Percentiles rank a stretch among this genome's conserved stretches.
Conservation (phyloP, 2,888 invertebrate genomes). For the Xylocampa areola region DNA sequence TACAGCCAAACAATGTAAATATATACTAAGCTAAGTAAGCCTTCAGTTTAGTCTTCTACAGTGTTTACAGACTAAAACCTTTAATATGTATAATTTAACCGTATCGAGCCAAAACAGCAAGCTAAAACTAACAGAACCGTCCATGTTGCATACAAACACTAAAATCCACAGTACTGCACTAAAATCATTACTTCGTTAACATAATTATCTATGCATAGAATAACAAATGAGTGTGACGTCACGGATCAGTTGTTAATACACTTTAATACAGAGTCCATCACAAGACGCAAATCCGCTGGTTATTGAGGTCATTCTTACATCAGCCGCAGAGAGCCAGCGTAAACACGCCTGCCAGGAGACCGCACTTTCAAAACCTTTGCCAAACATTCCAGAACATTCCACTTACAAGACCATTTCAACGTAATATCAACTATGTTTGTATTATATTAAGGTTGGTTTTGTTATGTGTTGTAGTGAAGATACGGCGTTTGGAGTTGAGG, state of each 20-base stretch:
- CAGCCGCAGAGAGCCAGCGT: conserved; percentile 53
- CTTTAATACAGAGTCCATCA: conserved; percentile 30
- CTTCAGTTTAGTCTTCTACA: background rate
- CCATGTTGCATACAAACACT: conserved; percentile 37
- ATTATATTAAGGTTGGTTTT: conserved; percentile 13
- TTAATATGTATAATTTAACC: conserved; percentile 43
- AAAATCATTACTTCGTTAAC: conserved; percentile 5
- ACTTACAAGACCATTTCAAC: conserved; percentile 8
- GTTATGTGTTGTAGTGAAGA: background rate
- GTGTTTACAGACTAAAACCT: conserved; percentile 5
- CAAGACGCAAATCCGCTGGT: conserved; percentile 52
- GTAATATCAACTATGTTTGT: conserved; percentile 12
- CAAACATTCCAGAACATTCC: conserved; percentile 33
- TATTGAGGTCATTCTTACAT: conserved; percentile 66
- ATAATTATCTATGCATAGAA: conserved; percentile 13
- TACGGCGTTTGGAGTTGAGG: conserved; percentile 15
- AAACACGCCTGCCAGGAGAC: conserved; percentile 59
- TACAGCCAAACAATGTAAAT: no score
- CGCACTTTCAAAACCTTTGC: conserved; percentile 55
- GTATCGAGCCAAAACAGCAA: conserved; percentile 35
- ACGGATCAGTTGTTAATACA: conserved; percentile 26
- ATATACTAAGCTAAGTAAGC: no score
- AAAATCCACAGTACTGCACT: conserved; percentile 24
- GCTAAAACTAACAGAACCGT: conserved; percentile 18
- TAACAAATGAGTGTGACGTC: conserved; percentile 17